Evolutionary conservation across 2,113 vertebrate species (phyloP).

Genomic region (Sinocyclocheilus grahami): DNA sequence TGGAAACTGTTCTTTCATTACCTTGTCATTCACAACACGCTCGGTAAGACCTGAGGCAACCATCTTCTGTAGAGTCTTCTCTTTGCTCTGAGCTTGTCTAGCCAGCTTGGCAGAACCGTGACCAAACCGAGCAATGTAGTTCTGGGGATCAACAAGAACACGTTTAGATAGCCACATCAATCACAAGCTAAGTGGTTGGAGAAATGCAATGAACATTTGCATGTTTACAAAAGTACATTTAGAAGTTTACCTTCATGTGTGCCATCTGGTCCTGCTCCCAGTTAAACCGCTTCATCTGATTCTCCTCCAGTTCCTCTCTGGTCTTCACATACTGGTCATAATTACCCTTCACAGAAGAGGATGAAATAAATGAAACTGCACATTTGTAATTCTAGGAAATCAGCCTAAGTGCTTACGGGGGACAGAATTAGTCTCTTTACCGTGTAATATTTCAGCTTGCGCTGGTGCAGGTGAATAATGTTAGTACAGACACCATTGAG

Average conservation of each 20-base stretch:
- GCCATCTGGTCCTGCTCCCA: constrained; percentile 99
- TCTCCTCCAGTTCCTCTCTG: constrained; percentile 94
- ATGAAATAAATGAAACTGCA: background rate
- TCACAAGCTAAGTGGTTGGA: background rate
- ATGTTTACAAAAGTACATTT: background rate
- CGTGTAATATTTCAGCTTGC: constrained; percentile 95
- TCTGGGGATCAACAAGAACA: constrained; percentile 70
- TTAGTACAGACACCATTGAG: constrained; percentile 97
- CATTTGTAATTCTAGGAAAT: background rate
- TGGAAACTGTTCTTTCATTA: constrained; percentile 53
- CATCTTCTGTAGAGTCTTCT: constrained; percentile 99
- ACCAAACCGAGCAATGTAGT: constrained; percentile 97
- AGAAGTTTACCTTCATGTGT: constrained; percentile 89
- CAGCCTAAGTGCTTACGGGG: background rate
- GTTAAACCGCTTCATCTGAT: constrained; percentile 98
- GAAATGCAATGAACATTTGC: too few relatives aligned
- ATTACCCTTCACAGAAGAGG: constrained; percentile 82
- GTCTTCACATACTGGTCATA: constrained; percentile 98
- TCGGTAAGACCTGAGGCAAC: constrained; percentile 97
- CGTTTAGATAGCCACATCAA: background rate
- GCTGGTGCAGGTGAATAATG: constrained; percentile 94
- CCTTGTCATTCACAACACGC: constrained; percentile 94
- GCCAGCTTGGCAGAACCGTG: constrained; percentile 97
- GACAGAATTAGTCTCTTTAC: constrained; percentile 65
- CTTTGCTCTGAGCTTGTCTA: constrained; percentile 97